Evolutionary conservation across 2,113 vertebrate genomes (phyloP), one percentile per base, ranked within the genome.

Genomic region (Talpa occidentalis): DNA sequence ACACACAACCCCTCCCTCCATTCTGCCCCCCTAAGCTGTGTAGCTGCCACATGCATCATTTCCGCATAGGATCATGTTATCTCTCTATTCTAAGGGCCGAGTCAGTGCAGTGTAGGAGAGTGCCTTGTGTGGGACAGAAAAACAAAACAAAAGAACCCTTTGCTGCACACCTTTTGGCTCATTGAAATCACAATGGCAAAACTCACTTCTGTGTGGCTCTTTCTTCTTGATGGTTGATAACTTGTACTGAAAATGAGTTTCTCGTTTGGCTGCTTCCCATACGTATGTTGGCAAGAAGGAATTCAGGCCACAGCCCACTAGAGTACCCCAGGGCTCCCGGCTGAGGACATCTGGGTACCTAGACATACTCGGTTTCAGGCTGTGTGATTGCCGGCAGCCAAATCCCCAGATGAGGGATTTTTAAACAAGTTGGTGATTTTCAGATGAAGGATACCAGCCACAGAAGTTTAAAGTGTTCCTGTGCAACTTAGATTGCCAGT

Each of bases 381-480:
- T 85, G 70, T 90, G 54, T 77, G 96, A 83, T 21, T 76, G 90
- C 81, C 44, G 21, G 17, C 95, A 73, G 79, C 74, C 28, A 85
- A 35, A 92, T 74, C 66, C 94, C 88, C 83, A 35, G 52, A 87
- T 32, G 94, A 93, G 84, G 90, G 88, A 95, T 97, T 96, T 92
- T 93, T 52, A 96, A 96, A 93, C 94, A 96, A 95, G 95, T 84
- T 83, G 44, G 59, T 92, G 35, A 94, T 96, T 97, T 96, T 82
- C 97, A 93, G 95, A 96, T 97, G 97, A 97, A 93, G 69, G 92
- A 97, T 97, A 90, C 95, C 88, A 96, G 93, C 74, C 92, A 96
- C 90, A 93, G 92, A 96, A 96, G 73, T 94, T 96, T 96, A 85
- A 97, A 97, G 92, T 95, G 90, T 66, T 97, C 90, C 96, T 64